A percentile compares a stretch with the other conserved stretches of the same genome.
Evolutionary conservation across 2,113 vertebrate species (phyloP).

Genomic region (Triplophysa siluroides): DNA sequence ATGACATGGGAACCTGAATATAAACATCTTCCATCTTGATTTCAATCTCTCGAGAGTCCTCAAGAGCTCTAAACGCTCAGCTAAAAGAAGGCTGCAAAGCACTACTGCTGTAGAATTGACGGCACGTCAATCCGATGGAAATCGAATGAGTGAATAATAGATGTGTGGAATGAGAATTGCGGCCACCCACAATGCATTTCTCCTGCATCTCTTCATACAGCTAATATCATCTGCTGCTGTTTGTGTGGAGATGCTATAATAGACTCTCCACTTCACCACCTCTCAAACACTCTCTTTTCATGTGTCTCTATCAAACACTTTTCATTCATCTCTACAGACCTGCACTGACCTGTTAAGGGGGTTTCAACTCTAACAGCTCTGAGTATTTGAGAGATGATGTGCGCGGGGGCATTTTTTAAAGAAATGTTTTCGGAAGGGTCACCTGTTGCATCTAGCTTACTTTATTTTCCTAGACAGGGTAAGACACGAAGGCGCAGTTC

Average conservation of each 20-base stretch:
- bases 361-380: constrained; percentile 26
- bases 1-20: neutral
- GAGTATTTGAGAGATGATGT: constrained; percentile 25
- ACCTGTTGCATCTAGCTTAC: no score
- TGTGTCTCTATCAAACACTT: neutral
- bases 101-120: constrained; percentile 16
- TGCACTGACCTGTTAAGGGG: constrained; percentile 20
- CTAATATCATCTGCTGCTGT: constrained; percentile 28
- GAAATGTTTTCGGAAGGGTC: no score
- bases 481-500: no score
- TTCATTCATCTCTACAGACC: constrained; percentile 21
- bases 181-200: constrained; percentile 26
- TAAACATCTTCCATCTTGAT: neutral
- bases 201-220: constrained; percentile 12
- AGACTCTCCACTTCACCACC: constrained; percentile 33
- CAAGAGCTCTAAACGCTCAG: constrained; percentile 10
- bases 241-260: constrained; percentile 33
- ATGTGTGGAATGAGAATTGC: constrained; percentile 3
- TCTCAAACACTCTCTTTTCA: constrained; percentile 9
- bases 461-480: no score
- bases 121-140: constrained; percentile 38
- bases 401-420: neutral
- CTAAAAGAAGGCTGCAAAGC: constrained; percentile 1
- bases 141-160: constrained; percentile 43
- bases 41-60: neutral